Evolutionary conservation across 1,140 invertebrate genomes (phyloP).

Genomic region (Drosophila takahashii): DNA sequence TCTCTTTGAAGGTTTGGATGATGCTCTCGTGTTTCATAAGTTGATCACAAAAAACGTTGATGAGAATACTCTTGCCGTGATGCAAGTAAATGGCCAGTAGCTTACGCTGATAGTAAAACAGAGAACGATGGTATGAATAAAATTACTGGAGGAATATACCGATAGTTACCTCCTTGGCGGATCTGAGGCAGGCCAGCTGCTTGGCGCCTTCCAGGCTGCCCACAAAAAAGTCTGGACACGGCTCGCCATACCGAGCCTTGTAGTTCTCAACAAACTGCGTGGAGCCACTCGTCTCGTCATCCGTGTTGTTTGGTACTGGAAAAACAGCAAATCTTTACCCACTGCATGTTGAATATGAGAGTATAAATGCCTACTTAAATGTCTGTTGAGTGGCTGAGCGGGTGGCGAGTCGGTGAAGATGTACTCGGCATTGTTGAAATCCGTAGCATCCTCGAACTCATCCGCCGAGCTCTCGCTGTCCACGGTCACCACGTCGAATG

Average conservation of each 20-base stretch:
- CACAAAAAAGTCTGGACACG: slow-evolving; percentile 95
- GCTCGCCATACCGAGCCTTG: slow-evolving; percentile 91
- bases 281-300: slow-evolving; percentile 94
- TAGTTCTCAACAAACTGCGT: slow-evolving; percentile 95
- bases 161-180: slow-evolving; percentile 92
- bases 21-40: slow-evolving; percentile 95
- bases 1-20: slow-evolving; percentile 92
- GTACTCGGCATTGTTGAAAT: slow-evolving; percentile 94
- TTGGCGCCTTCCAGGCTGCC: slow-evolving; percentile 95
- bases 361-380: slow-evolving; percentile 89
- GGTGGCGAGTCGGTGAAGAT: slow-evolving; percentile 92
- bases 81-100: slow-evolving; percentile 97
- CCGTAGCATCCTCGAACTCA: slow-evolving; percentile 93
- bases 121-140: not conserved
- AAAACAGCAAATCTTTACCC: not conserved
- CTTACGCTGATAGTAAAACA: slow-evolving; percentile 91
- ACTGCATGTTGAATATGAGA: not conserved
- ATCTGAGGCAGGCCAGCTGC: slow-evolving; percentile 92
- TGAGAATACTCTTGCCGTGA: slow-evolving; percentile 95
- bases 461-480: slow-evolving; percentile 91
- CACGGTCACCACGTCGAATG: slow-evolving; percentile 58
- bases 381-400: slow-evolving; percentile 89
- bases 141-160: not conserved
- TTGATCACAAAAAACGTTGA: slow-evolving; percentile 98
- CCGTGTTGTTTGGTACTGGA: slow-evolving; percentile 93